Evolutionary conservation across 2,888 invertebrate genomes (phyloP).

Genomic region (Orchesellides sinensis): DNA sequence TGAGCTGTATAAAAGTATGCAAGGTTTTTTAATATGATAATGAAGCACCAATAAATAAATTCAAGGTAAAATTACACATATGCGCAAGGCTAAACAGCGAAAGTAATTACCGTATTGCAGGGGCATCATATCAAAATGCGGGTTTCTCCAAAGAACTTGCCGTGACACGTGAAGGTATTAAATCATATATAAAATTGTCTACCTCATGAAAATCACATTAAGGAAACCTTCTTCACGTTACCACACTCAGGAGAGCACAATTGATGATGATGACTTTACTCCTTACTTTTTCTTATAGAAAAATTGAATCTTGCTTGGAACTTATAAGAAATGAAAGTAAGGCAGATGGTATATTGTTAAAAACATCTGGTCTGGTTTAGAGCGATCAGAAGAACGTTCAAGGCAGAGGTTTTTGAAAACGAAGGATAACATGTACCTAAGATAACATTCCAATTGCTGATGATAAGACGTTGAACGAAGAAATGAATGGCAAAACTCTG

Average conservation of each 20-base stretch:
- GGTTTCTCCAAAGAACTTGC: background rate
- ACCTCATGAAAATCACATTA: constrained; percentile 64
- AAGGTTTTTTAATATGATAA: background rate
- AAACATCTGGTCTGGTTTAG: background rate
- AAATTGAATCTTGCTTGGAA: background rate
- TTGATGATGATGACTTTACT: background rate
- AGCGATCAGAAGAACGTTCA: background rate
- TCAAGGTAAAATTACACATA: background rate
- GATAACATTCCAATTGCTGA: too few relatives aligned
- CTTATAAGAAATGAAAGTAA: background rate
- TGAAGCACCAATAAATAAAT: background rate
- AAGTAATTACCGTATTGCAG: background rate
- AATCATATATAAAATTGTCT: constrained; percentile 57
- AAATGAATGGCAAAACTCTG: too few relatives aligned
- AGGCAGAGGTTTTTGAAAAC: too few relatives aligned
- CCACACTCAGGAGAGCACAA: background rate
- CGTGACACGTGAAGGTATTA: constrained; percentile 60
- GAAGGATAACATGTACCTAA: too few relatives aligned
- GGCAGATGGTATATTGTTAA: background rate
- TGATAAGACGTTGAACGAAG: too few relatives aligned
- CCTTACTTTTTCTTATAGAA: background rate
- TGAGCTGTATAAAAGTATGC: background rate
- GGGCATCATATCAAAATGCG: background rate
- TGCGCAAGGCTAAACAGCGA: constrained; percentile 2
- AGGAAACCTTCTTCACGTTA: background rate